These are phyloP conservation scores for Champsocephalus gunnari DNA, from an alignment of 2,797 vertebrate species.

Conservation along the genomic window DNA sequence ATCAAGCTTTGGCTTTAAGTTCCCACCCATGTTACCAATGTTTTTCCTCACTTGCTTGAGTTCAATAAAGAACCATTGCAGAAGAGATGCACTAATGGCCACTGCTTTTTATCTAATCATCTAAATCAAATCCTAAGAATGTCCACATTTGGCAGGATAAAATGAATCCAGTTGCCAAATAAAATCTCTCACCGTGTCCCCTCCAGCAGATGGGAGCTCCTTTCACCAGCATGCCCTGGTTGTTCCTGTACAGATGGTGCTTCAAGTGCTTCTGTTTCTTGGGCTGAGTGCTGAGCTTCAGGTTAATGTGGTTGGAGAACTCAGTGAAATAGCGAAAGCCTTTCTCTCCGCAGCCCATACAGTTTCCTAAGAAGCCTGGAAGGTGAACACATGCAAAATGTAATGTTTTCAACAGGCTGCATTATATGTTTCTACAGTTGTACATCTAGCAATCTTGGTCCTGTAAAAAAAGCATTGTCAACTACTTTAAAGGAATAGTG, in stretches of 20 bases:
- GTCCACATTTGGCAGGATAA: background rate
- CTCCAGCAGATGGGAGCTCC: constrained; percentile 95
- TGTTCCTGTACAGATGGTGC: constrained; percentile 91
- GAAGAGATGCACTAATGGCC: background rate
- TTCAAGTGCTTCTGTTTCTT: constrained; percentile 99
- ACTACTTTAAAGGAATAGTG: background rate
- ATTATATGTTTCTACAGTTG: constrained; percentile 1
- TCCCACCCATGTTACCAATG: background rate
- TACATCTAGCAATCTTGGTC: background rate
- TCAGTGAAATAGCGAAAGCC: constrained; percentile 99
- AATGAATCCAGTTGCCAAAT: background rate
- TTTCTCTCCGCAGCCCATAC: constrained; percentile 96
- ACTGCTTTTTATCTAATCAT: background rate
- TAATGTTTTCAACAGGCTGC: background rate
- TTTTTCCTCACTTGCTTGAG: background rate
- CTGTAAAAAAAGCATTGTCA: no score
- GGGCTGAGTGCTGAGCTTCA: constrained; percentile 96
- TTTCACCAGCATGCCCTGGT: constrained; percentile 90
- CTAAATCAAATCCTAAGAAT: background rate
- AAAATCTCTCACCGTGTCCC: constrained; percentile 87
- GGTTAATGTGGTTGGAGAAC: constrained; percentile 98
- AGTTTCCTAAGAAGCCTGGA: constrained; percentile 96
- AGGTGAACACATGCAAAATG: constrained; percentile 1
- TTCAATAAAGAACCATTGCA: background rate
- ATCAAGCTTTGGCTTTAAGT: no score